These are phyloP conservation scores for Bagarius yarrelli DNA, from an alignment of 2,113 vertebrate genomes.

Conservation along the genomic window DNA sequence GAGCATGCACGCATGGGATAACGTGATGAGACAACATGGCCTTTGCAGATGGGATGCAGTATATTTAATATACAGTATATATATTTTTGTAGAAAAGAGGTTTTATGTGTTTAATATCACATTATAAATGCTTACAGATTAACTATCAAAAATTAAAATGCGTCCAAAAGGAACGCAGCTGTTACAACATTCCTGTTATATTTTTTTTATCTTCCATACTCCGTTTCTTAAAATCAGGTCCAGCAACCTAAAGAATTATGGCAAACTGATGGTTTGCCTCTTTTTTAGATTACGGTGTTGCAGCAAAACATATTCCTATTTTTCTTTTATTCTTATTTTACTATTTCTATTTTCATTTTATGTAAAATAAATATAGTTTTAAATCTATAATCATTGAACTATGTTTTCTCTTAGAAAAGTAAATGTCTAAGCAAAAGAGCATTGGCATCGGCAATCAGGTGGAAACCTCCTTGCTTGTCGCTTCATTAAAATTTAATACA, in stretches of 20 bases:
- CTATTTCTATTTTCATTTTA: neutral
- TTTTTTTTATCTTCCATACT: too few relatives aligned
- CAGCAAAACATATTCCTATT: neutral
- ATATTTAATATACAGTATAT: neutral
- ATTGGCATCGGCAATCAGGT: neutral
- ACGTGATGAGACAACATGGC: neutral
- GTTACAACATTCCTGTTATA: too few relatives aligned
- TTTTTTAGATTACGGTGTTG: neutral
- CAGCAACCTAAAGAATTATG: neutral
- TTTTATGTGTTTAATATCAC: neutral
- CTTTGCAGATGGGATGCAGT: neutral
- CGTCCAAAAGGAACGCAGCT: too few relatives aligned
- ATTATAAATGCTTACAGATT: neutral
- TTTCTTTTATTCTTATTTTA: neutral
- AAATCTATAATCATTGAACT: too few relatives aligned
- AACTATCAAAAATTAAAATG: too few relatives aligned
- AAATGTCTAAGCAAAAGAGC: neutral
- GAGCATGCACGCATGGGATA: neutral
- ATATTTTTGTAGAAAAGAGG: neutral
- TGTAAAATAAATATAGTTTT: neutral
- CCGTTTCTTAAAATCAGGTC: neutral
- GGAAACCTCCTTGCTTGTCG: constrained; percentile 23
- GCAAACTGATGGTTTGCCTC: neutral
- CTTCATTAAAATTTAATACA: constrained; percentile 37
- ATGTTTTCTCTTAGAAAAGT: neutral